Base-by-base conservation (phyloP, 2,888 invertebrate genomes). In the Molanna angustata region DNA sequence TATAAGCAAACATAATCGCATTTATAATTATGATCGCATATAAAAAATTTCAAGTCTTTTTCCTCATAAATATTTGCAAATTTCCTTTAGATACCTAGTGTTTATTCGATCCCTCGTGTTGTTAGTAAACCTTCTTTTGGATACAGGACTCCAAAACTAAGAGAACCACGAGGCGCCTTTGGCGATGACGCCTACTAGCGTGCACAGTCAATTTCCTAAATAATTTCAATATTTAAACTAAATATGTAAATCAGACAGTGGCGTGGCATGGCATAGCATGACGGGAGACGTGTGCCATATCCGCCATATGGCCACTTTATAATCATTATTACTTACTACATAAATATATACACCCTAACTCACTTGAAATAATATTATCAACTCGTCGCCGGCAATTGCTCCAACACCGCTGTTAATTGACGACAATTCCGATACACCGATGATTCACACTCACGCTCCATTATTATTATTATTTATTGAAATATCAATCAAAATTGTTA, bases 361-460 rank as follows among this genome's bases (percentile, higher is more conserved):
- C n/a, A n/a, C n/a, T n/a, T n/a, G n/a, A n/a, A n/a, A n/a, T n/a
- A n/a, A n/a, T n/a, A n/a, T n/a, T n/a, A n/a, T 13, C 33, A 33
- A 22, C 35, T 37, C 53, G 49, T 39, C 53, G 18, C 16, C 39
- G 17, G 53, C 43, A 47, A 58, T 58, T 58, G 56, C 53, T 52
- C 40, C 45, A 52, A 56, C 56, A 56, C 54, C 54, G 35, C 45
- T 35, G 54, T 59, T 59, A 59, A 59, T 59, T 59, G 59, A 21
- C 21, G 45, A 13, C 59, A 49, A 52, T 59, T 56, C 49, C 46
- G 45, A 37, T 32, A 43, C 43, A 52, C 49, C 31, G 56, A 59
- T 59, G 59, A 59, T 59, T 59, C 59, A 59, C 59, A 56, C 56
- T 52, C 40, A n/a, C n/a, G n/a, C n/a, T n/a, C n/a, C n/a, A n/a